A percentile compares a stretch with the other conserved stretches of the same genome.
phyloP scores from a whole-genome alignment of 2,888 invertebrate genomes.

The Alentia gelatinosa region DNA sequence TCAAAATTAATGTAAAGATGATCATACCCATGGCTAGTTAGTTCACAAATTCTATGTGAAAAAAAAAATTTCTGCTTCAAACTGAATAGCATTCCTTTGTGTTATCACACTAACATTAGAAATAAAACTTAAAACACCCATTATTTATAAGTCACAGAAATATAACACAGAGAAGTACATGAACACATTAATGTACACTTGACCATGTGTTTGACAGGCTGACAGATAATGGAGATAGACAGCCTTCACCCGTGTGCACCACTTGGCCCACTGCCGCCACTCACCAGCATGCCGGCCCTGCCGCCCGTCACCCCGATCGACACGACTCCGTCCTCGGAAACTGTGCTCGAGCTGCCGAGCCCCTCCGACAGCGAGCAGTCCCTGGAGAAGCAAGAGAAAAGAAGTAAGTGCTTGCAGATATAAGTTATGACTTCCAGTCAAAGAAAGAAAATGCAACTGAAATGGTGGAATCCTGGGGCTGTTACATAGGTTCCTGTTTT shows the following conservation, averaged over 20 bases:
- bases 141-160: no score
- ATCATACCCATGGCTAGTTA: no score
- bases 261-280: not conserved
- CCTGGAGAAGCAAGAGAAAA: constrained; percentile 35
- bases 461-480: no score
- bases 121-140: no score
- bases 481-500: no score
- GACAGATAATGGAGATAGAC: constrained; percentile 42
- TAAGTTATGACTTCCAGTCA: no score
- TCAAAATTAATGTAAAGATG: no score
- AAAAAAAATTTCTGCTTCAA: no score
- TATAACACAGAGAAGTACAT: not conserved
- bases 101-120: no score
- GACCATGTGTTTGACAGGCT: not conserved
- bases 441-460: no score
- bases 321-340: not conserved
- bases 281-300: not conserved
- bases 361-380: constrained; percentile 47
- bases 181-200: not conserved
- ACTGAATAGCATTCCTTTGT: no score
- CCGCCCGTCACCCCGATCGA: constrained; percentile 12
- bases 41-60: no score
- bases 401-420: constrained; percentile 1
- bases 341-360: constrained; percentile 20
- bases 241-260: not conserved